Base-by-base conservation (phyloP, 2,888 invertebrate genomes). In the Amblyjoppa fuscipennis region DNA sequence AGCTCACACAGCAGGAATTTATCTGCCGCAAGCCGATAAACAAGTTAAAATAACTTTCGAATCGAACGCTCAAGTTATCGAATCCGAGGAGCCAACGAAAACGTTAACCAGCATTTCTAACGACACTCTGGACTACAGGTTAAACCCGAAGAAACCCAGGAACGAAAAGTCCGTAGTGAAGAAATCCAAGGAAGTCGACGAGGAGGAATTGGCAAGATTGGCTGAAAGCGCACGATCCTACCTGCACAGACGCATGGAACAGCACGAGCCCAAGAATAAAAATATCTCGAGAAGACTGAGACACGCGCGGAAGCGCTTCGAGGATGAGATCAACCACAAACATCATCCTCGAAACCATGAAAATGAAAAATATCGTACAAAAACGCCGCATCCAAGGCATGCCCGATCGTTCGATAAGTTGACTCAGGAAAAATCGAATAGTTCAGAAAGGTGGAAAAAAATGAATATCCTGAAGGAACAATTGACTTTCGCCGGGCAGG, bases 11-110 rank as follows among this genome's bases (percentile, higher is more conserved):
- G 85, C 89, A 64, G 91, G 91, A 49, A 91, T 93, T 77, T 93
- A 90, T 81, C 70, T 93, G n/a, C 95, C 95, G 74, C 93, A 95
- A 90, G 95, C 96, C 74, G 94, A 95, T 88, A 96, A 95, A 88
- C 95, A 96, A 92, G 96, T 95, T 20, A 95, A 95, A 92, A 95
- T 96, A 49, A 96, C 95, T 68, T 96, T 96, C 89, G 96, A 96
- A 91, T 95, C 96, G 45, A 94, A 95, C 59, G 95, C 95, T 0
- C 95, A 95, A 83, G 95, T 94, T 90, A 93, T 95, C 28, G 87
- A 90, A 86, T 92, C 91, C 2, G 84, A 91, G 51, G 92, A 93
- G 77, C 69, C 80, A 20, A 84, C 78, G 13, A 87, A 84, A 66
- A 82, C 75, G 25, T 34, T 85, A 9, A 87, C 83, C 20, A 66